phyloP scores from a whole-genome alignment of 2,113 vertebrate species.

The Phoxinus phoxinus region DNA sequence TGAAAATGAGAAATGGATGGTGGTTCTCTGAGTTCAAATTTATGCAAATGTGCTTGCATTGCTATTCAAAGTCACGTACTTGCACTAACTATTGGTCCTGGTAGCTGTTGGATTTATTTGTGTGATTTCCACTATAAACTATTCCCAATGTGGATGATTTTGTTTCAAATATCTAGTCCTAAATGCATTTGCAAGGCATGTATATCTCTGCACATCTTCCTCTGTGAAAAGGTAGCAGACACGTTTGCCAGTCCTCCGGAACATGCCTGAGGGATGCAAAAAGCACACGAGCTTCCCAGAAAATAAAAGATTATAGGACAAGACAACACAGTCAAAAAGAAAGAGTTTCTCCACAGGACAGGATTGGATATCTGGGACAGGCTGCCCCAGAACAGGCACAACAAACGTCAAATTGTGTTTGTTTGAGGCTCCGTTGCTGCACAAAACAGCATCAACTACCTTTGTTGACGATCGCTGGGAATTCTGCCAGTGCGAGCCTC shows the following conservation, averaged over 20 bases:
- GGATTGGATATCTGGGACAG: conserved; percentile 25
- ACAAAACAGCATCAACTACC: not conserved
- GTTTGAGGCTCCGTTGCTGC: not conserved
- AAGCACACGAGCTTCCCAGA: not conserved
- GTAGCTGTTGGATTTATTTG: not conserved
- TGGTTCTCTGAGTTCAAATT: not conserved
- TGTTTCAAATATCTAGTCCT: not conserved
- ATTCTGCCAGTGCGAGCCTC: not conserved
- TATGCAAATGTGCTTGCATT: not conserved
- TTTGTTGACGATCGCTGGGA: conserved; percentile 19
- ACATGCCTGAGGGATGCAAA: conserved; percentile 3
- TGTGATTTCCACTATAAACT: not conserved
- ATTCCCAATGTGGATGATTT: not conserved
- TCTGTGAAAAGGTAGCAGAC: not conserved
- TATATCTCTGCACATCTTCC: not conserved
- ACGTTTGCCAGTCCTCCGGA: not conserved
- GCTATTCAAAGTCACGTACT: too few relatives aligned
- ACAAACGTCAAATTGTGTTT: conserved; percentile 25
- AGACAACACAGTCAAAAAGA: not conserved
- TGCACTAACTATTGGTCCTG: too few relatives aligned
- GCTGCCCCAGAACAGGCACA: not conserved
- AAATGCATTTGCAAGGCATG: not conserved
- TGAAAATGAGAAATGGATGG: not conserved
- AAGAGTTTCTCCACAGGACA: conserved; percentile 7
- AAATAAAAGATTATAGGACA: conserved; percentile 17